These are phyloP conservation scores for Caenorhabditis virilis DNA, from an alignment of 2,888 invertebrate genomes.

Conservation along the genomic window DNA sequence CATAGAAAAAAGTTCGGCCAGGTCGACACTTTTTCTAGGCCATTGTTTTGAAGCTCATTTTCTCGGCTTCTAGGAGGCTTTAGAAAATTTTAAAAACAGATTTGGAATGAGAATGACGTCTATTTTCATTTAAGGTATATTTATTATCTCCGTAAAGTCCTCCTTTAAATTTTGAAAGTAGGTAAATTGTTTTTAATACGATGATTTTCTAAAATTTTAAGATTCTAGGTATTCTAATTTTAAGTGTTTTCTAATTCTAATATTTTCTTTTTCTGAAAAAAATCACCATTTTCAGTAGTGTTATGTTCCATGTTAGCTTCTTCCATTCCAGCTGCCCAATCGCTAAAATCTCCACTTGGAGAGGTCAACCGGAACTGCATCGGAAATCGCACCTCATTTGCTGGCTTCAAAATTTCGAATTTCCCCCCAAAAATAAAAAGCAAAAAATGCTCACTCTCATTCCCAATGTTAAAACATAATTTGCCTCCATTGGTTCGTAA, in stretches of 20 bases:
- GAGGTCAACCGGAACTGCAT: slow-evolving; percentile 49
- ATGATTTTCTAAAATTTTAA: too few species aligned
- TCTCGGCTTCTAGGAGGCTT: too few species aligned
- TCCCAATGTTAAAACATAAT: slow-evolving; percentile 35
- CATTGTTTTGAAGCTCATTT: too few species aligned
- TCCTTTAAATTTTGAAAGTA: too few species aligned
- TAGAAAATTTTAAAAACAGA: too few species aligned
- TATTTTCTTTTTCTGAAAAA: background rate
- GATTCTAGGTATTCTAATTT: too few species aligned
- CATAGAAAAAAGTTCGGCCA: too few species aligned
- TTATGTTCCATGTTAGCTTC: slow-evolving; percentile 46
- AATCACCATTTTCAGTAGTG: slow-evolving; percentile 41
- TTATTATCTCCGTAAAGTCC: too few species aligned
- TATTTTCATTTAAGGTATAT: too few species aligned
- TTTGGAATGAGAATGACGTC: too few species aligned
- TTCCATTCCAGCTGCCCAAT: slow-evolving; percentile 53
- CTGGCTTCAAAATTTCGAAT: slow-evolving; percentile 22
- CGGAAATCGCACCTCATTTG: slow-evolving; percentile 29
- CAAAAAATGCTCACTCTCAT: slow-evolving; percentile 27
- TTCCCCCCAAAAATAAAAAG: background rate
- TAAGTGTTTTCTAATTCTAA: background rate
- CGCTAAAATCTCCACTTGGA: slow-evolving; percentile 43
- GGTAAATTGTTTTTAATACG: too few species aligned
- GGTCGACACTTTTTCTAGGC: too few species aligned
- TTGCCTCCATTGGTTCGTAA: slow-evolving; percentile 39